Evolutionary conservation across 2,797 vertebrate species (phyloP).

Genomic region (Rhodeus uyekii): DNA sequence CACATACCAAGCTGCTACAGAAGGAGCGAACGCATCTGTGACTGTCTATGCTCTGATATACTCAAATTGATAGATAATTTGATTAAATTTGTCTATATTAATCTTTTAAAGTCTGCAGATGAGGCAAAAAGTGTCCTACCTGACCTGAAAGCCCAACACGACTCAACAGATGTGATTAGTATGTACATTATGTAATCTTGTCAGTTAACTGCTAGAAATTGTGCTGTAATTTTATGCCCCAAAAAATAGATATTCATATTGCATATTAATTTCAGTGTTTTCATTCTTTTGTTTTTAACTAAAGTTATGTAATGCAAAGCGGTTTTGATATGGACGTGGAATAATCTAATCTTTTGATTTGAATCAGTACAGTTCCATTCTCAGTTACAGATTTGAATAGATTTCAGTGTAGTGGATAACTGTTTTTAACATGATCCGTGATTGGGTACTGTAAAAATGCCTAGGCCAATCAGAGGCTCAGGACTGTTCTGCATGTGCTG

Average conservation of each 20-base stretch:
- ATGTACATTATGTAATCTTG: not conserved
- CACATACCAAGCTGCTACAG: constrained; percentile 21
- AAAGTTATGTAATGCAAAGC: not conserved
- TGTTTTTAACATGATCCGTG: not conserved
- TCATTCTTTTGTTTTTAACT: not conserved
- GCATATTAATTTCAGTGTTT: not conserved
- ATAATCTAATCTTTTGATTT: not conserved
- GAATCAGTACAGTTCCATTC: not conserved
- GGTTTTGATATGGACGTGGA: not conserved
- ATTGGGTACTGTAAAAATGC: not conserved
- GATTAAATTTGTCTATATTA: not conserved
- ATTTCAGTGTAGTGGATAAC: not conserved
- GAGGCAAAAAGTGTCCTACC: not conserved
- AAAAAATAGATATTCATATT: not conserved
- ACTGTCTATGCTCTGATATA: not conserved
- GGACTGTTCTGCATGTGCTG: not conserved
- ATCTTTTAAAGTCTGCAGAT: not conserved
- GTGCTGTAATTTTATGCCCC: not conserved
- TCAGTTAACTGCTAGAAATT: not conserved
- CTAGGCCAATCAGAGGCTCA: not conserved
- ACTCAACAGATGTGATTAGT: not conserved
- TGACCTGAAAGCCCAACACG: not conserved
- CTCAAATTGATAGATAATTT: not conserved
- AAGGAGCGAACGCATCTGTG: not conserved
- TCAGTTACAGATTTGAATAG: not conserved